These are phyloP conservation scores for Gymnocephalus cernua DNA, from an alignment of 2,113 vertebrate species.

Conservation along the genomic window DNA sequence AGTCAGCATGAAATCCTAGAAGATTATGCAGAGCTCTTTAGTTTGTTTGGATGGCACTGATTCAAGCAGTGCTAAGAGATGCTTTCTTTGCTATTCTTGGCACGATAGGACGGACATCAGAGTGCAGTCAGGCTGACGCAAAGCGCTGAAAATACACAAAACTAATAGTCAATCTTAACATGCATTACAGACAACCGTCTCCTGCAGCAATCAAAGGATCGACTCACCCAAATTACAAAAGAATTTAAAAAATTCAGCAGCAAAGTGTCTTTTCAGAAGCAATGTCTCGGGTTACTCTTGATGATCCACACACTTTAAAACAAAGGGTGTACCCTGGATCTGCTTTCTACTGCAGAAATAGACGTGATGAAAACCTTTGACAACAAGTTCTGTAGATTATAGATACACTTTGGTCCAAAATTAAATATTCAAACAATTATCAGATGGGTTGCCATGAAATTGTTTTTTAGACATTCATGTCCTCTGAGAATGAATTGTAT, in stretches of 20 bases:
- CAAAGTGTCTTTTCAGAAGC: constrained; percentile 8
- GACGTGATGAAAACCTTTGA: constrained; percentile 8
- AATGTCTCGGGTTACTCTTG: not conserved
- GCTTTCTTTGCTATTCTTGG: constrained; percentile 73
- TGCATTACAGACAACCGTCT: constrained; percentile 21
- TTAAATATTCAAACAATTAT: not conserved
- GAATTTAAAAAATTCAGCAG: constrained; percentile 10
- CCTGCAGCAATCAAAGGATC: constrained; percentile 5
- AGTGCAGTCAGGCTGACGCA: constrained; percentile 19
- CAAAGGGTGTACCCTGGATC: not conserved
- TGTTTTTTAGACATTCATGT: not conserved
- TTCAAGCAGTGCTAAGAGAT: constrained; percentile 39
- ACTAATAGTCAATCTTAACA: constrained; percentile 15
- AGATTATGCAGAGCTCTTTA: constrained; percentile 52
- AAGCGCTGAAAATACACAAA: constrained; percentile 55
- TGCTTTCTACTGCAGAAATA: not conserved
- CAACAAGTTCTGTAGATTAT: not conserved
- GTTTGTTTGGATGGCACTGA: constrained; percentile 48
- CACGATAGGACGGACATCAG: constrained; percentile 11
- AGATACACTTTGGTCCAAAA: not conserved
- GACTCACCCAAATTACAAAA: constrained; percentile 22
- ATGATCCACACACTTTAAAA: not conserved
- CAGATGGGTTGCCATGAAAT: not conserved
- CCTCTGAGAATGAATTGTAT: not conserved
- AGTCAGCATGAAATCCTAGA: constrained; percentile 71